These are phyloP conservation scores for Streblospio benedicti DNA, from an alignment of 1,140 invertebrate genomes.

Conservation along the genomic window DNA sequence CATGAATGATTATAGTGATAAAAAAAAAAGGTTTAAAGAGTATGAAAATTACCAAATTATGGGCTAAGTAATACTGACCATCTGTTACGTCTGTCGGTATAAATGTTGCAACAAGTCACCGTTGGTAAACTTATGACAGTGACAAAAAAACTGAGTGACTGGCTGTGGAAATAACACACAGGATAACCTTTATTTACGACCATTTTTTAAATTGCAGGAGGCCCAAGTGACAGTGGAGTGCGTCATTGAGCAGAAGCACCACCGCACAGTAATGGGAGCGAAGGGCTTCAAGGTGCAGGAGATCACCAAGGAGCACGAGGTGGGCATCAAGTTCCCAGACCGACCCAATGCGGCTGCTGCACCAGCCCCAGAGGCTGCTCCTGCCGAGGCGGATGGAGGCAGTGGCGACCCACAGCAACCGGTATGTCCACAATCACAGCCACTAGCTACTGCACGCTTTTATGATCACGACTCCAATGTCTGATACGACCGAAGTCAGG, in stretches of 20 bases:
- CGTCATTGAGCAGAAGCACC: conserved; percentile 41
- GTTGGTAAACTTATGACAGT: too few species aligned
- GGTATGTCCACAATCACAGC: neutral
- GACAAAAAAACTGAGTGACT: too few species aligned
- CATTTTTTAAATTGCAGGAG: conserved; percentile 31
- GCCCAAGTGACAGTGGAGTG: conserved; percentile 43
- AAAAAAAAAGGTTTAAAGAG: neutral
- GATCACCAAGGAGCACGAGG: conserved; percentile 38
- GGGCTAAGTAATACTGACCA: too few species aligned
- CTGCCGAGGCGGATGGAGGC: conserved; percentile 6
- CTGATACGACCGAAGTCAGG: too few species aligned
- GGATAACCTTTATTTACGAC: too few species aligned
- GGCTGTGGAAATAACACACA: too few species aligned
- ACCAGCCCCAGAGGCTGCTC: neutral
- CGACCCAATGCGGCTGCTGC: conserved; percentile 14
- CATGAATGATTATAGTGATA: neutral
- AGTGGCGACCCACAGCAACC: conserved; percentile 3
- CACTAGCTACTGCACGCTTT: neutral
- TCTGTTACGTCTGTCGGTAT: too few species aligned
- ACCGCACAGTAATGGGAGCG: conserved; percentile 47
- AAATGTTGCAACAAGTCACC: too few species aligned
- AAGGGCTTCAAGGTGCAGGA: conserved; percentile 42
- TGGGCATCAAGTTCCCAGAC: conserved; percentile 47
- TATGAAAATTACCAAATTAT: too few species aligned
- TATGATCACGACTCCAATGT: too few species aligned